Evolutionary conservation across 2,113 vertebrate genomes (phyloP), one percentile per base, ranked within the genome.

Genomic region (Trogon surrucura): DNA sequence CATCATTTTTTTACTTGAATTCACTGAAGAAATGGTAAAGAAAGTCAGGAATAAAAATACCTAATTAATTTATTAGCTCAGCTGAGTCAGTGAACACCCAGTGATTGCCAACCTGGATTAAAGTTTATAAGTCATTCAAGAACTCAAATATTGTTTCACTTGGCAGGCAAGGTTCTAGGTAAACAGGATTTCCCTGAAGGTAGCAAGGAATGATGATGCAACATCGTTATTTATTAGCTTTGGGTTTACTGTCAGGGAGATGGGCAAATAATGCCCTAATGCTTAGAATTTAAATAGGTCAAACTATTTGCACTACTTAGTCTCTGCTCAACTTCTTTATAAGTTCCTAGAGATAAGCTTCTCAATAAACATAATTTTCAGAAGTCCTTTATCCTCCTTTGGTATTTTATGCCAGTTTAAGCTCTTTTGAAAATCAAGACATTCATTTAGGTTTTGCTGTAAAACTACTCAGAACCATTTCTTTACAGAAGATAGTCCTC

Each of bases 221-320:
- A 93, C 53, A 17, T 91, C 44, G 89, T 95, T 96, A 80, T 96
- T 96, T 89, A 95, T 97, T 95, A 95, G 67, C 94, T 92, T 95
- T 95, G 30, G 34, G 65, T 87, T 96, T 89, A 48, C 50, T 86
- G 70, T 38, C 79, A 81, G 32, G 16, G 50, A 89, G 47, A 73
- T 85, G 70, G 57, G 66, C 74, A 96, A 96, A 96, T 95, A 91
- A 90, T 77, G 27, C 62, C 34, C 54, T 80, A 85, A 88, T 73
- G 45, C 57, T 91, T 65, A 88, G 54, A 89, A 91, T 80, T 75
- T 82, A 88, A 85, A 71, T 81, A 29, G 38, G 38, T 71, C 80
- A 85, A 36, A 70, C 50, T 91, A 38, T 94, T 85, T 81, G 36
- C 25, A 38, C 45, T 47, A 25, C 70, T 92, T 88, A 92, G 75